Percentiles rank a stretch among this genome's conserved stretches.
Evolutionary conservation across 2,797 vertebrate genomes (phyloP).

Genomic region (Oreochromis grahami): DNA sequence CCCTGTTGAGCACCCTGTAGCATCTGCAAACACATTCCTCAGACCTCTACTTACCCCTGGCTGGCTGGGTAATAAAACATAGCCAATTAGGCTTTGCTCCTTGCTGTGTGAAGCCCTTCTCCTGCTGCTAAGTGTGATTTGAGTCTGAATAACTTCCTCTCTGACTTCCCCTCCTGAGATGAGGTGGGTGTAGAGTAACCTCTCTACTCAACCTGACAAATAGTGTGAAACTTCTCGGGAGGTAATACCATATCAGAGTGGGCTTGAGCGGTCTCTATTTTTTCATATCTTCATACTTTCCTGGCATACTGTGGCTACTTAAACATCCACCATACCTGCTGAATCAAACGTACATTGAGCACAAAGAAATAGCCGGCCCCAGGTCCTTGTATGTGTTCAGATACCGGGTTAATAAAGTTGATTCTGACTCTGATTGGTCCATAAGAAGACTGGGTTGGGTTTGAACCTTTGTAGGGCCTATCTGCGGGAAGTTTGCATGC

Average conservation of each 20-base stretch:
- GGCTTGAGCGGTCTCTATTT: background rate
- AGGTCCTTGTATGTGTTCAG: background rate
- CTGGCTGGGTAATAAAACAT: conserved; percentile 55
- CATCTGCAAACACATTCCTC: conserved; percentile 60
- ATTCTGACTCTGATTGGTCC: background rate
- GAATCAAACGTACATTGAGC: background rate
- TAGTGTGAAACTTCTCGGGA: background rate
- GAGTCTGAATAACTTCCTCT: conserved; percentile 57
- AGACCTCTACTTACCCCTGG: conserved; percentile 52
- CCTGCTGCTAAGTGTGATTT: conserved; percentile 54
- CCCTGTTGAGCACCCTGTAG: conserved; percentile 40
- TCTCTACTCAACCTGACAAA: conserved; percentile 7
- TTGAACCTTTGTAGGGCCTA: background rate
- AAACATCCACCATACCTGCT: background rate
- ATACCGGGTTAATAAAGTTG: background rate
- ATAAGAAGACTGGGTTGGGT: background rate
- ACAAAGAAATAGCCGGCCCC: background rate
- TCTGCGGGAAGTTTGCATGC: background rate
- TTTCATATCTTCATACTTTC: background rate
- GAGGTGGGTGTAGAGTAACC: conserved; percentile 13
- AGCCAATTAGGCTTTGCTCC: conserved; percentile 58
- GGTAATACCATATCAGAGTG: background rate
- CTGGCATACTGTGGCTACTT: background rate
- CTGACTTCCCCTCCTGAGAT: conserved; percentile 22
- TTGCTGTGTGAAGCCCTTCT: conserved; percentile 49